These are phyloP conservation scores for Zaprionus vittiger DNA, from an alignment of 1,140 invertebrate genomes.

Conservation along the genomic window DNA sequence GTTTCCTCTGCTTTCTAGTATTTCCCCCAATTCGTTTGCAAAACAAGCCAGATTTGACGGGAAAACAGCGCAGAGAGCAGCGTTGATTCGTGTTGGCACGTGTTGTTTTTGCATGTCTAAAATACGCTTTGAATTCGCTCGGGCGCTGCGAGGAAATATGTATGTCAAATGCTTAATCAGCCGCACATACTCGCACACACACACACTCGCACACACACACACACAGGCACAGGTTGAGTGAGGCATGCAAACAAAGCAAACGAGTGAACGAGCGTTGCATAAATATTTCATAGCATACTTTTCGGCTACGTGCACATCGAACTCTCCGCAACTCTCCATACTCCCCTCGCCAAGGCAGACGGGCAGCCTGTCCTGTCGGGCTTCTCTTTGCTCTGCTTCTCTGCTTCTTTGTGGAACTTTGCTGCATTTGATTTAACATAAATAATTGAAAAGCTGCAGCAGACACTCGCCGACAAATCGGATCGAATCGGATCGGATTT, in stretches of 20 bases:
- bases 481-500: constrained; percentile 2
- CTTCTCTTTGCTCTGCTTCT: constrained; percentile 12
- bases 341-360: background rate
- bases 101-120: constrained; percentile 77
- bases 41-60: background rate
- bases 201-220: constrained; percentile 13
- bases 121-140: constrained; percentile 63
- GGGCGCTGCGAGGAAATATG: constrained; percentile 62
- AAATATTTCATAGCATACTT: constrained; percentile 82
- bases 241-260: constrained; percentile 62
- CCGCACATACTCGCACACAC: constrained; percentile 53
- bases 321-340: background rate
- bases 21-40: too few species aligned
- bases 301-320: constrained; percentile 66
- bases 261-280: constrained; percentile 61
- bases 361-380: background rate
- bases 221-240: constrained; percentile 9
- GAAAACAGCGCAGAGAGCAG: constrained; percentile 14
- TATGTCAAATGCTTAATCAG: constrained; percentile 80
- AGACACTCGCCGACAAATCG: constrained; percentile 22
- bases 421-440: constrained; percentile 71
- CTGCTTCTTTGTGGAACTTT: constrained; percentile 31
- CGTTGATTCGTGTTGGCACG: constrained; percentile 62
- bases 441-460: constrained; percentile 65
- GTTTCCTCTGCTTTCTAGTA: too few species aligned